Base-by-base conservation (phyloP, 2,888 invertebrate genomes). In the Cryptus armator region DNA sequence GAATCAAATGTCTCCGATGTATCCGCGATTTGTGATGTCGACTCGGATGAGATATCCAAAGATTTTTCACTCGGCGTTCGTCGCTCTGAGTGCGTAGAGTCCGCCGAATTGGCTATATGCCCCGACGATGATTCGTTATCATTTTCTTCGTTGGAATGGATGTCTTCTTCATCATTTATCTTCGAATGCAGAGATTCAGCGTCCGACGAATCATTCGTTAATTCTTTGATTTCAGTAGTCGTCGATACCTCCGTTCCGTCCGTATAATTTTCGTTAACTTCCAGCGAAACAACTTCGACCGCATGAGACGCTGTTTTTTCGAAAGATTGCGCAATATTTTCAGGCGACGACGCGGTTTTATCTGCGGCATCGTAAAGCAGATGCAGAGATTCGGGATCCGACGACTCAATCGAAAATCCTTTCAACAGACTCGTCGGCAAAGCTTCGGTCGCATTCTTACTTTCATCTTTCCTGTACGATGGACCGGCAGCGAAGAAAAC, bases 371-470 rank as follows among this genome's bases (percentile, higher is more conserved):
- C 71, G 66, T 66, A 71, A 2, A 12, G n/a, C 10, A 78, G 64
- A 24, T 74, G 72, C 3, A 71, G 9, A 10, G 81, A 66, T 70
- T 70, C 81, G 1, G 16, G 29, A 53, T 64, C 43, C 9, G 75
- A 53, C 9, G 82, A 82, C 32, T 78, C 74, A n/a, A 44, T 10
- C n/a, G 6, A 51, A 19, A 77, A 44, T 4, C 32, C 51, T 14
- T 32, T 62, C 0, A 56, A 77, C 10, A 59, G 32, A 67, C 16
- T 59, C 5, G 71, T 37, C 10, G 48, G 19, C 16, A 77, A 67
- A 16, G 48, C 16, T 2, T 78, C 64, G 5, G 66, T 68, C 9
- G 2, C 12, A 43, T 59, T 43, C 1, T 37, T 5, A 14, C 0
- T 5, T 12, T 48, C 37, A 10, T 51, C 32, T 0, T 12, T 14